phyloP scores from a whole-genome alignment of 2,888 invertebrate species.

The Lasioglossum malachurum region DNA sequence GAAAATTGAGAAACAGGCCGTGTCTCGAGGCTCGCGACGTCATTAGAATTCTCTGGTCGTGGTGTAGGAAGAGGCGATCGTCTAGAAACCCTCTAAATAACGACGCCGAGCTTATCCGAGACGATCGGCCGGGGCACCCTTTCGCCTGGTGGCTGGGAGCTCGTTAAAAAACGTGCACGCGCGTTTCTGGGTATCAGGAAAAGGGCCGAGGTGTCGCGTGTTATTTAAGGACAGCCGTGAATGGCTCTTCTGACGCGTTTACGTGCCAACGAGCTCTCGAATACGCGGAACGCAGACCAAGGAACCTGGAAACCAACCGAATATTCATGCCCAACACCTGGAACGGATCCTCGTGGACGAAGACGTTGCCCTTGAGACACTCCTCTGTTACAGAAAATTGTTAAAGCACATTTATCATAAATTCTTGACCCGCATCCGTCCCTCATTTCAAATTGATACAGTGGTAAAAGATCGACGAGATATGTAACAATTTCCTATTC shows the following conservation, averaged over 20 bases:
- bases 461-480: no score
- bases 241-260: slow-evolving; percentile 37
- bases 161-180: slow-evolving; percentile 38
- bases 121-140: slow-evolving; percentile 62
- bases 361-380: not conserved
- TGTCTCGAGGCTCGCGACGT: slow-evolving; percentile 65
- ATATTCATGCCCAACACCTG: not conserved
- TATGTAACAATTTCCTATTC: no score
- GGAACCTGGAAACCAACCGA: not conserved
- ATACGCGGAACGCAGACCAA: not conserved
- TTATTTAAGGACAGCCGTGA: slow-evolving; percentile 44
- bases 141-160: slow-evolving; percentile 43
- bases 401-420: not conserved
- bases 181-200: slow-evolving; percentile 11
- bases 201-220: slow-evolving; percentile 39
- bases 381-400: not conserved
- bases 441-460: no score
- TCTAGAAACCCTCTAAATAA: slow-evolving; percentile 77
- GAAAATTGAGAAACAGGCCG: slow-evolving; percentile 53
- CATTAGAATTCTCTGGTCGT: slow-evolving; percentile 80
- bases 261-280: not conserved
- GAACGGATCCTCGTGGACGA: not conserved
- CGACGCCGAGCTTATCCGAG: slow-evolving; percentile 61
- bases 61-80: slow-evolving; percentile 75
- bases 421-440: no score